phyloP scores from a whole-genome alignment of 2,113 vertebrate species.

The Hypocryptadius cinnamomeus region DNA sequence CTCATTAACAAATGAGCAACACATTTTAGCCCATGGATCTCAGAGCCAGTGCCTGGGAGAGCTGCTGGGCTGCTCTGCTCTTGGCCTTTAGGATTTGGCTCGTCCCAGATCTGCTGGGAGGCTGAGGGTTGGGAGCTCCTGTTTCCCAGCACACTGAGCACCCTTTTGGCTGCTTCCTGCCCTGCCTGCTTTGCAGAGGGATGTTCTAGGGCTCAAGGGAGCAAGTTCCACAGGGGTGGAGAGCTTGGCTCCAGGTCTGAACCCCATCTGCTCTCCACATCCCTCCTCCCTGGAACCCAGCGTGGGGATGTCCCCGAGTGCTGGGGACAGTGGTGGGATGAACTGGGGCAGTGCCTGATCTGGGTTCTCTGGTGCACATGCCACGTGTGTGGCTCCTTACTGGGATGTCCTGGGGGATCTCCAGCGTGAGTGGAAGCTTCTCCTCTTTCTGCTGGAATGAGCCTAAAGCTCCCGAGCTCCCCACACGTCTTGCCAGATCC shows the following conservation, averaged over 20 bases:
- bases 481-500: fast-evolving
- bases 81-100: not conserved
- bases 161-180: not conserved
- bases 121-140: not conserved
- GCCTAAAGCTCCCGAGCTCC: not conserved
- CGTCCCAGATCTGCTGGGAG: not conserved
- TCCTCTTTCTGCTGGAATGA: not conserved
- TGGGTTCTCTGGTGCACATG: fast-evolving
- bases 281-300: not conserved
- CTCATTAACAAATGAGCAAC: fast-evolving
- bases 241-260: not conserved
- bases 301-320: fast-evolving
- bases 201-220: not conserved
- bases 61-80: not conserved
- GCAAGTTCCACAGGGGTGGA: not conserved
- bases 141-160: not conserved
- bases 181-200: not conserved
- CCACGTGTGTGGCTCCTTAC: not conserved
- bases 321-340: not conserved
- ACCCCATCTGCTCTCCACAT: not conserved
- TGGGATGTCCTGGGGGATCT: not conserved
- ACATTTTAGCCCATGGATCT: not conserved
- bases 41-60: not conserved
- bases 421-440: not conserved
- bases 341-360: not conserved